Base-by-base conservation (phyloP, 2,888 invertebrate species). In the Thecocarcelia acutangulata region DNA sequence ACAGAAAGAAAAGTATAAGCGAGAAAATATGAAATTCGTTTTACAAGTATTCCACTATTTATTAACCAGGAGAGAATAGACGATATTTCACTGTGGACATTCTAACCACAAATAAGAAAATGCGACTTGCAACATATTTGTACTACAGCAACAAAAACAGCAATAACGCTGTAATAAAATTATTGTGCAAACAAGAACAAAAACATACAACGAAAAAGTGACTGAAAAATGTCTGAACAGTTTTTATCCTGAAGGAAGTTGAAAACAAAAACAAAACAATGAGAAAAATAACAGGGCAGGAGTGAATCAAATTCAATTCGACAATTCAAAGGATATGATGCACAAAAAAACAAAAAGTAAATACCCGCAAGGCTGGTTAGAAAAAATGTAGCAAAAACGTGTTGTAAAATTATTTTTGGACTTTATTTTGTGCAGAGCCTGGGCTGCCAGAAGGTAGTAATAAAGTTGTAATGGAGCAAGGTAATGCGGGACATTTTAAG, bases 181-280 rank as follows among this genome's bases (percentile, higher is more conserved):
- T 58, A 44, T 56, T 17, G 17, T n/a, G 64, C 59, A 48, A 58
- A 52, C 24, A 66, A 13, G 12, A 17, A 42, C 19, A 48, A 19
- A 52, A 52, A 73, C 21, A 54, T 52, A 76, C 61, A 69, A 69
- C 69, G 64, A 12, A 70, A 59, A 64, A 52, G 15, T 11, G 44
- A 75, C 75, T 75, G 64, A 75, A 80, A 80, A 80, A 80, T 58
- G 56, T 69, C 63, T 79, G 64, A 63, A 79, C 72, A 79, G 56
- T 56, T 79, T 68, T 54, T 73, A 73, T 79, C 63, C 72, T 72
- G 48, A 66, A 73, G 78, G 66, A 72, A 52, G 52, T 40, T 21
- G 28, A 9, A 61, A 33, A 44, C 33, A 44, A 74, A 59, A 56
- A 3, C 17, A 54, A 13, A 13, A 59, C 13, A 40, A 42, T 46